A percentile compares a stretch with the other conserved stretches of the same genome.
Evolutionary conservation across 2,113 vertebrate species (phyloP).

Genomic region (Etia nguti): DNA sequence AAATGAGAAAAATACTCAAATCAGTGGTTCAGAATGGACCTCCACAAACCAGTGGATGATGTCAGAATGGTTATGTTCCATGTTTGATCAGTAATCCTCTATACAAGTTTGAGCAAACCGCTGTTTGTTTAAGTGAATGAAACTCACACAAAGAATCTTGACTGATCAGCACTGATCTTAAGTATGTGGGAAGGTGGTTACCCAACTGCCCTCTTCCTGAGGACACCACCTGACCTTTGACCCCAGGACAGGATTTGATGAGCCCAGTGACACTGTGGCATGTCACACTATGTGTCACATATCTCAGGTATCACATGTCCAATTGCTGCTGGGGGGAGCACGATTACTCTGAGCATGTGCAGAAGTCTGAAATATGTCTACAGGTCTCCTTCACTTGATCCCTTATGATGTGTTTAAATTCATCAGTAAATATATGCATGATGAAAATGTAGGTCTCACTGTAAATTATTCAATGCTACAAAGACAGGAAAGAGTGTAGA

Average conservation of each 20-base stretch:
- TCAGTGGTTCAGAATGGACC: background rate
- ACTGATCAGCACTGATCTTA: background rate
- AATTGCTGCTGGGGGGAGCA: background rate
- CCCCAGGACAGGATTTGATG: background rate
- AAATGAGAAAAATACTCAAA: background rate
- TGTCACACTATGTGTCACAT: background rate
- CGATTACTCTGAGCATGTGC: background rate
- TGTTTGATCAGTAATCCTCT: background rate
- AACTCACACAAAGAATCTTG: background rate
- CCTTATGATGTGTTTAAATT: background rate
- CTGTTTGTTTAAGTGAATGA: background rate
- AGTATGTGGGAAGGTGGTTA: background rate
- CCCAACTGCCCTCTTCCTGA: conserved; percentile 11
- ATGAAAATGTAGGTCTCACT: background rate
- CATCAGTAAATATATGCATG: too few species aligned
- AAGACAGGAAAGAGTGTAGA: background rate
- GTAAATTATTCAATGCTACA: accelerated
- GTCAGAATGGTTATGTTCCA: background rate
- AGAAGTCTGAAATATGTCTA: background rate
- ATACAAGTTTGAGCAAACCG: background rate
- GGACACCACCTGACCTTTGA: conserved; percentile 35
- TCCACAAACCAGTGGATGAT: background rate
- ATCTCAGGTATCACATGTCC: conserved; percentile 4
- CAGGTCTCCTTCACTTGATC: background rate
- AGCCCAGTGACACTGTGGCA: background rate